These are phyloP conservation scores for Tryphoninae sp. DNA, from an alignment of 2,888 invertebrate species.

Conservation along the genomic window DNA sequence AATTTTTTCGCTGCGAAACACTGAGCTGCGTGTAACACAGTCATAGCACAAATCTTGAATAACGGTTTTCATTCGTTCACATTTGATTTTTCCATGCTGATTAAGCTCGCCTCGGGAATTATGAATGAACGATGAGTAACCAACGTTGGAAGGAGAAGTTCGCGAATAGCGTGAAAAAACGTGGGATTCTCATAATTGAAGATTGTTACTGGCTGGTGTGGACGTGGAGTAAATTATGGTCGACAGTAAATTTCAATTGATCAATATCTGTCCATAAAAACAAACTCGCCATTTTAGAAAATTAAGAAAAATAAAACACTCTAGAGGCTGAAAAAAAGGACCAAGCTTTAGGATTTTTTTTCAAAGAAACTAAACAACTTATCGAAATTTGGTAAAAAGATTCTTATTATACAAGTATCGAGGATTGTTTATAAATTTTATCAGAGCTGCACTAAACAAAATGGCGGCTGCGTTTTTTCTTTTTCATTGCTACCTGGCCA, in stretches of 20 bases:
- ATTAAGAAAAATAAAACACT: no score
- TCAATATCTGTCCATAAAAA: no score
- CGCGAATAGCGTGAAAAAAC: constrained; percentile 18
- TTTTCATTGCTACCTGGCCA: no score
- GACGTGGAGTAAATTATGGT: not conserved
- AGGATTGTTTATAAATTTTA: no score
- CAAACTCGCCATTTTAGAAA: no score
- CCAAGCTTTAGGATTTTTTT: no score
- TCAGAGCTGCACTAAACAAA: no score
- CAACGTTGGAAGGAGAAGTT: constrained; percentile 23
- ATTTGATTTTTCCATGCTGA: constrained; percentile 33
- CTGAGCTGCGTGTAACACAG: constrained; percentile 1
- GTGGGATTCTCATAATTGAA: constrained; percentile 28
- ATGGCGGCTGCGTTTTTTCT: no score
- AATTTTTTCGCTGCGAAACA: constrained; percentile 1
- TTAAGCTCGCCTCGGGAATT: constrained; percentile 41
- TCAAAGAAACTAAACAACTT: no score
- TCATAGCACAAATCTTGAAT: constrained; percentile 45
- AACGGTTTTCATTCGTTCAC: constrained; percentile 41
- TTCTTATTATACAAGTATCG: no score
- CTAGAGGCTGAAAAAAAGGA: no score
- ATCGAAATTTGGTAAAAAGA: no score
- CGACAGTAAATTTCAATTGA: not conserved
- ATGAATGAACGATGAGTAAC: constrained; percentile 60
- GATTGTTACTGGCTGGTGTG: not conserved